Percentiles rank a stretch among this genome's conserved stretches.
Conservation (phyloP, 92 coral and sea anemone genomes). For the Zoanthus sansibaricus region DNA sequence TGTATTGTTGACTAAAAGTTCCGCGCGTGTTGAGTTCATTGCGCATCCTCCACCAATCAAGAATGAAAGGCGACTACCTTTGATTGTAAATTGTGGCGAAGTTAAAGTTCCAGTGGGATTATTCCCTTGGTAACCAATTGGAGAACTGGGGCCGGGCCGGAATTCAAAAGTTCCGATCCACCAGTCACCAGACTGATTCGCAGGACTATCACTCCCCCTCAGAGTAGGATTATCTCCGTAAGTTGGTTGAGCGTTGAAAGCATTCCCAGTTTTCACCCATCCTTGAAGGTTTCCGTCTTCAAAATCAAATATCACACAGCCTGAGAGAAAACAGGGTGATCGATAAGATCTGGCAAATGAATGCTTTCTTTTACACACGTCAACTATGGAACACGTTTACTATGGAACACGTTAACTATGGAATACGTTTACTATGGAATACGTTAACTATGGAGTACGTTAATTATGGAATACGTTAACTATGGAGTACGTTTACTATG, state of each 20-base stretch:
- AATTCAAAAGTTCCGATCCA: conserved; percentile 36
- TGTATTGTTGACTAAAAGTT: conserved; percentile 8
- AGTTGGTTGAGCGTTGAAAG: conserved; percentile 38
- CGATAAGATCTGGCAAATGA: too few relatives aligned
- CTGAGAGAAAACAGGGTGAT: neutral
- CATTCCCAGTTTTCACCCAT: conserved; percentile 27
- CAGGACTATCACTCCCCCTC: conserved; percentile 9
- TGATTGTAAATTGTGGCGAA: conserved; percentile 37
- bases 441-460: too few relatives aligned
- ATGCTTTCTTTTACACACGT: too few relatives aligned
- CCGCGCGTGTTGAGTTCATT: conserved; percentile 4
- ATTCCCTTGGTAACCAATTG: conserved; percentile 1
- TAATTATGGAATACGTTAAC: too few relatives aligned
- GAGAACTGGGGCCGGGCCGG: conserved; percentile 12
- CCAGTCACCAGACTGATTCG: conserved; percentile 29
- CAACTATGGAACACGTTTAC: too few relatives aligned
- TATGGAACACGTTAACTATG: too few relatives aligned
- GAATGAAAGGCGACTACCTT: conserved; percentile 22
- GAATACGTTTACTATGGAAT: too few relatives aligned
- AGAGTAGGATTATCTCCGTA: conserved; percentile 35
- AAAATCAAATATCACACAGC: conserved; percentile 29
- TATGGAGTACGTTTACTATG: too few relatives aligned
- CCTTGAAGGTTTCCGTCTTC: conserved; percentile 8
- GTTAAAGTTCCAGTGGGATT: conserved; percentile 22
- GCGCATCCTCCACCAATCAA: conserved; percentile 43